Conservation (phyloP, 2,888 invertebrate genomes). For the Rotaria magnacalcarata region DNA sequence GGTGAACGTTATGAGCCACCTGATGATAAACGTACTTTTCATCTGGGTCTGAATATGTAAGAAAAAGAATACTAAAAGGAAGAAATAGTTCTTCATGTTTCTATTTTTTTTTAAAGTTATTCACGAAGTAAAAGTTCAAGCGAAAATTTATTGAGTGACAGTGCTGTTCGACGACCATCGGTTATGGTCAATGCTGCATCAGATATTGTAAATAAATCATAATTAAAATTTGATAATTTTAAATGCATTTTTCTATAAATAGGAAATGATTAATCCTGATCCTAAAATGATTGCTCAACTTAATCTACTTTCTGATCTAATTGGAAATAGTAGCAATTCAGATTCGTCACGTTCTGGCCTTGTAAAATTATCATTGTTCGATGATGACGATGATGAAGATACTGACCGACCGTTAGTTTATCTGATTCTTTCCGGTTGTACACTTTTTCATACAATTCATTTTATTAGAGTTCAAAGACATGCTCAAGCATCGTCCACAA, state of each 20-base stretch:
- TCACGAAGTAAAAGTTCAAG: background rate
- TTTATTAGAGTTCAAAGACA: background rate
- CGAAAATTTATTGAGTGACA: background rate
- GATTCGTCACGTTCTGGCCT: background rate
- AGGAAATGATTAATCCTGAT: conserved; percentile 32
- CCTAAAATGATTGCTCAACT: conserved; percentile 16
- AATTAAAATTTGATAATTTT: background rate
- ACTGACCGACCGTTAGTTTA: background rate
- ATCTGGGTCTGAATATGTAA: conserved; percentile 15
- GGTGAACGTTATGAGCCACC: background rate
- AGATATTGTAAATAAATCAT: conserved; percentile 15
- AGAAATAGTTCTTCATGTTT: background rate
- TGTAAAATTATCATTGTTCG: conserved; percentile 22
- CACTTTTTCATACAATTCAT: background rate
- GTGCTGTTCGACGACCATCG: background rate
- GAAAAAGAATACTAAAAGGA: background rate
- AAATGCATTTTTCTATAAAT: background rate
- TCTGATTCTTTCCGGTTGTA: background rate
- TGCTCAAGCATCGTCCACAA: background rate
- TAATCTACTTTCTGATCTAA: background rate
- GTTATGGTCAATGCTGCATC: background rate
- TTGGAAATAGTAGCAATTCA: background rate
- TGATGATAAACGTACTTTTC: background rate
- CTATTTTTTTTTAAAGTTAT: background rate
- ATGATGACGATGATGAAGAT: background rate